Base-by-base conservation (phyloP, 2,113 vertebrate species). In the Caloenas nicobarica region DNA sequence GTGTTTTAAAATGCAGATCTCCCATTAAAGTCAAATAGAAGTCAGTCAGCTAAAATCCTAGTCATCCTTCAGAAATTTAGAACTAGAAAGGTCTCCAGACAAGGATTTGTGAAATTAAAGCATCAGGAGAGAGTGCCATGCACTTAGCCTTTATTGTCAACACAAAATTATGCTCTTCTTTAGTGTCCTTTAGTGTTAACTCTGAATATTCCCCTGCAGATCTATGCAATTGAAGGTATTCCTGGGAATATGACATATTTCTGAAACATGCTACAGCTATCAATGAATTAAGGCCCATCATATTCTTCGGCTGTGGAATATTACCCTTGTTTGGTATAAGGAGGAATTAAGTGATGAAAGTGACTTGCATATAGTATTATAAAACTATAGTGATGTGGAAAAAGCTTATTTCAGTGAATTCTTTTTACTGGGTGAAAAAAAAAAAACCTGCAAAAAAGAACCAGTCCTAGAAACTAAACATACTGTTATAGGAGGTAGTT, bases 11-110 rank as follows among this genome's bases (percentile, higher is more conserved):
- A 94, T 38, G 70, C 70, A 94, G 65, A 81, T 86, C 73, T 92
- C 73, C 65, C 77, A 79, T 88, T 94, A 92, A 95, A 95, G 91
- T 92, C 61, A 96, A 88, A 96, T 89, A 95, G 73, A 96, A 96
- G 88, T 95, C 92, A 91, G 72, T 21, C 72, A 93, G 57, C 65
- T 89, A 76, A 94, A 94, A 95, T 92, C 44, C n/a, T 40, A 92
- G 48, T 40, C 53, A 84, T 84, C 34, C 44, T 91, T 78, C 77
- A 92, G 83, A 93, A 95, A 94, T 72, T 64, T 54, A 85, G 80
- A 71, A 74, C 57, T 57, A 89, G 53, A 95, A 79, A 68, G 33
- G 57, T 84, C 77, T 96, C 53, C 65, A 91, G 57, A 86, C 61
- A 91, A 94, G 69, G 36, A 94, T 81, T 94, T 91, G 12, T 76